Base-by-base conservation (phyloP, 1,140 invertebrate species). In the Conopomorpha cramerella region DNA sequence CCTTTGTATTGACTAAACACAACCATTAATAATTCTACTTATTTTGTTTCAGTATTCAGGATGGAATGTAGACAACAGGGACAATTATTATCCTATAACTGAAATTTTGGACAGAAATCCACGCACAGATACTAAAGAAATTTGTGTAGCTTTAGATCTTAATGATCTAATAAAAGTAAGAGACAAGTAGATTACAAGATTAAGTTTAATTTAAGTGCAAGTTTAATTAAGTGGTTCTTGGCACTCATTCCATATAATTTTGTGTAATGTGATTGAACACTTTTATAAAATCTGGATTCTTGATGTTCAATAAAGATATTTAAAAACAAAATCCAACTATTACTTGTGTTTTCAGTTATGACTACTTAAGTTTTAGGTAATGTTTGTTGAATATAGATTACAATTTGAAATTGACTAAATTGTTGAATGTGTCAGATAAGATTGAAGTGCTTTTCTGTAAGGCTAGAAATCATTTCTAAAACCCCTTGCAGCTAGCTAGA, bases 11-110 rank as follows among this genome's bases (percentile, higher is more conserved):
- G 23, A 30, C 18, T 34, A 23, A 8, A 17, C 4, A 17, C 11
- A 29, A 16, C 10, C 14, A 4, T 10, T 29, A 16, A 16, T 30
- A 15, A 27, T 11, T 34, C 28, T n/a, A 29, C 8, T 46, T 43
- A 38, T 50, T 41, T 19, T 33, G 32, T 81, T 81, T 42, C 60
- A 86, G 84, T 87, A 86, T 51, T 86, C 85, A 41, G 85, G 85
- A 36, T 87, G 85, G 85, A 84, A 83, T 49, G 78, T 80, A 42
- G 81, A 80, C 55, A 84, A 85, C 46, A 81, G 84, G 60, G 83
- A 86, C 27, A 84, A 84, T 63, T 87, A 86, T 51, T 80, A 80
- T 49, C 74, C 81, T 19, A 77, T 79, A 25, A 77, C 77, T 37
- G 77, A 79, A 59, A 79, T 79, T 46, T 47, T 79, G 58, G 74